These are phyloP conservation scores for Procavia capensis DNA, from an alignment of 2,113 vertebrate genomes.

Conservation along the genomic window DNA sequence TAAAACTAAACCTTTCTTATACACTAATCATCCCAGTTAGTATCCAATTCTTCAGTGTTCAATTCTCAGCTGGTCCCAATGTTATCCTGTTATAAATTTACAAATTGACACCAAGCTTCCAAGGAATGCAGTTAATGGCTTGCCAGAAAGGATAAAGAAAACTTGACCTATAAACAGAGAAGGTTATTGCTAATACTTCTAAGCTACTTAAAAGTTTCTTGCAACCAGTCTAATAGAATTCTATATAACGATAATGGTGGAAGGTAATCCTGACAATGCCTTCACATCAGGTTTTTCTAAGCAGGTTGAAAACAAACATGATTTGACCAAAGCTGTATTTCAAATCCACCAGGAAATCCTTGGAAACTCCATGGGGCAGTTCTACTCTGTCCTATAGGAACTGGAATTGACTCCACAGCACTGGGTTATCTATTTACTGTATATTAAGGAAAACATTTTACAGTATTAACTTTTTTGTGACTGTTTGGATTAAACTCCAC, in stretches of 20 bases:
- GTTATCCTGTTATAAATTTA: neutral
- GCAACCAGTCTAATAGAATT: constrained; percentile 9
- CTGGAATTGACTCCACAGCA: no score
- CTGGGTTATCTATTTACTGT: no score
- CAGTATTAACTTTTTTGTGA: neutral
- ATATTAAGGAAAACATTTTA: neutral
- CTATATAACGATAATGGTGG: neutral
- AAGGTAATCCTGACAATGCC: neutral
- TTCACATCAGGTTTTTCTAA: no score
- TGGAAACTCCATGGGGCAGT: no score
- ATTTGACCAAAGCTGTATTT: neutral
- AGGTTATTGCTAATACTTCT: constrained; percentile 30
- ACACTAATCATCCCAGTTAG: neutral
- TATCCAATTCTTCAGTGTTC: neutral
- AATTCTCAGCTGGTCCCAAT: neutral
- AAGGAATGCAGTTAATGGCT: neutral
- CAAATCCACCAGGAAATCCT: no score
- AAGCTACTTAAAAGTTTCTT: constrained; percentile 55
- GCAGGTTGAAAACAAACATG: neutral
- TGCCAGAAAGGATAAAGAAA: constrained; percentile 27
- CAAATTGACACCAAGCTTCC: neutral
- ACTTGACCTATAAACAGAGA: neutral
- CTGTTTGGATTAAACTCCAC: neutral
- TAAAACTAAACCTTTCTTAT: constrained; percentile 34
- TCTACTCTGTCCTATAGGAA: no score